Conservation (phyloP, 2,113 vertebrate species). For the Fulmarus glacialis region DNA sequence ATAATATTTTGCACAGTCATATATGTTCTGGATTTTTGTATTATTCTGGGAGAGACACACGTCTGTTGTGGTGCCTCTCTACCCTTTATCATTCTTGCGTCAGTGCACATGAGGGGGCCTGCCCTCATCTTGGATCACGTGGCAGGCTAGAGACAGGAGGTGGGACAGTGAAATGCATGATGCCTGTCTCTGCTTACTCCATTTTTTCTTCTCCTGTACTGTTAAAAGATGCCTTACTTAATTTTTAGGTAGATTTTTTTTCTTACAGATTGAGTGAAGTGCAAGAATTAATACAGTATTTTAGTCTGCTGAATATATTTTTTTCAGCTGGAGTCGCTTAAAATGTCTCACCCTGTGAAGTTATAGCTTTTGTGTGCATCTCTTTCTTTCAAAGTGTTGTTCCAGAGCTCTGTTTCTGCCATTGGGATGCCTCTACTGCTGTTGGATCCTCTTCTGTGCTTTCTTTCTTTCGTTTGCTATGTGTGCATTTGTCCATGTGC, state of each 20-base stretch:
- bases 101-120: accelerated
- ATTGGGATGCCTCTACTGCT: not conserved
- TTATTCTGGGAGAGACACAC: not conserved
- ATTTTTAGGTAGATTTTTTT: not conserved
- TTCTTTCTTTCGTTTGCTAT: not conserved
- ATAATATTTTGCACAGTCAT: not conserved
- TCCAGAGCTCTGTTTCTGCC: not conserved
- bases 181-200: not conserved
- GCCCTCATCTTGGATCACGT: not conserved
- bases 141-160: not conserved
- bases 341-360: not conserved
- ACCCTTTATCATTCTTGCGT: not conserved
- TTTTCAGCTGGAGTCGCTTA: not conserved
- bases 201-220: not conserved
- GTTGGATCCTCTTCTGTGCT: not conserved
- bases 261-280: not conserved
- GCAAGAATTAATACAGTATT: not conserved
- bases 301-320: not conserved
- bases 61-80: not conserved
- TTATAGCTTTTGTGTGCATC: not conserved
- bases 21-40: not conserved
- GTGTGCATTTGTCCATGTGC: not conserved
- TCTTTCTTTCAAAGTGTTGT: not conserved
- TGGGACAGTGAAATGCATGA: not conserved
- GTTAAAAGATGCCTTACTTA: not conserved